These are phyloP conservation scores for Erpobdella octoculata DNA, from an alignment of 2,888 invertebrate species.

Conservation along the genomic window DNA sequence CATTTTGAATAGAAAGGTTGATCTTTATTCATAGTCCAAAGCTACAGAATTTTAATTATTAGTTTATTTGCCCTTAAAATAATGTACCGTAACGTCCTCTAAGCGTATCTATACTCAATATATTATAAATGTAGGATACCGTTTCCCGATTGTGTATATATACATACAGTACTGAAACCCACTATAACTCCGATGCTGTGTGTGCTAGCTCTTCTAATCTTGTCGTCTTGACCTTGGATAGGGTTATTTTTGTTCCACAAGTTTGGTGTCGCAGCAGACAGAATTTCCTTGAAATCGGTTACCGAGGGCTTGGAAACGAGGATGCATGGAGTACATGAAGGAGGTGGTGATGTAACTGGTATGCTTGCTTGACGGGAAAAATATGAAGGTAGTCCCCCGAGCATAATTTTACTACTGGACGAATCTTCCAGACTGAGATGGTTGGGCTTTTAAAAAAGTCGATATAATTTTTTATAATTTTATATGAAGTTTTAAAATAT, in stretches of 20 bases:
- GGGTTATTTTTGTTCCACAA: neutral
- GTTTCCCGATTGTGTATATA: no score
- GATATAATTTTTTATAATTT: neutral
- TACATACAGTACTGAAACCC: neutral
- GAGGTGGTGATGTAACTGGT: neutral
- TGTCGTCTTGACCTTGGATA: neutral
- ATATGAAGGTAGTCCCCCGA: neutral
- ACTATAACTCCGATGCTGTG: conserved; percentile 23
- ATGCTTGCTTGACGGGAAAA: neutral
- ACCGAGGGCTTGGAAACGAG: conserved; percentile 16
- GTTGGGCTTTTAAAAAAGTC: neutral
- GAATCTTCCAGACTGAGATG: neutral
- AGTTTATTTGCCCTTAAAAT: no score
- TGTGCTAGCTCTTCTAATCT: conserved; percentile 9
- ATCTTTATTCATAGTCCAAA: no score
- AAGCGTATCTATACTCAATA: no score
- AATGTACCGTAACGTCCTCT: no score
- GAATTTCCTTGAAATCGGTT: conserved; percentile 16
- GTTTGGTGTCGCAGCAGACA: neutral
- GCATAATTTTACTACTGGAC: neutral
- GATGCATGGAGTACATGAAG: conserved; percentile 13
- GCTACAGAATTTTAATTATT: no score
- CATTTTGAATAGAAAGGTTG: neutral
- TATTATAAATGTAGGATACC: no score
- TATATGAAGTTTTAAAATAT: neutral